A percentile compares a stretch with the other conserved stretches of the same genome.
These are phyloP conservation scores for Laupala kohalensis DNA, from an alignment of 1,140 invertebrate species.

Conservation along the genomic window DNA sequence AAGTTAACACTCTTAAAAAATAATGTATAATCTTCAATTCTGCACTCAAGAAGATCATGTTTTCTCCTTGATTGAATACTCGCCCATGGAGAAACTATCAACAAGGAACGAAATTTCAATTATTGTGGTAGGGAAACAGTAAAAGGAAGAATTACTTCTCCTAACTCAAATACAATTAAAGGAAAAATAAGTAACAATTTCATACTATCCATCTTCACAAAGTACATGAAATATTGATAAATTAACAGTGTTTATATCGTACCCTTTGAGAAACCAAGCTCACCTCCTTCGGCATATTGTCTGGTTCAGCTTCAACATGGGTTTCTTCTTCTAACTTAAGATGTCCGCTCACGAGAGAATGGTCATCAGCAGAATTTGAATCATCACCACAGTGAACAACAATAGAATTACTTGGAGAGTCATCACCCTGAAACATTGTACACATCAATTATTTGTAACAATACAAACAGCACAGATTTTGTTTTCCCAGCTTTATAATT, in stretches of 20 bases:
- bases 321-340: background rate
- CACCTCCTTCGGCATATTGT: background rate
- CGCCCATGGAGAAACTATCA: too few relatives aligned
- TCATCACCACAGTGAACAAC: slow-evolving; percentile 13
- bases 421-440: slow-evolving; percentile 12
- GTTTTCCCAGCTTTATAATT: too few relatives aligned
- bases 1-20: too few relatives aligned
- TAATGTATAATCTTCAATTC: too few relatives aligned
- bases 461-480: too few relatives aligned
- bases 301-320: background rate
- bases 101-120: too few relatives aligned
- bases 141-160: too few relatives aligned
- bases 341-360: background rate
- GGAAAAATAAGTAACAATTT: background rate
- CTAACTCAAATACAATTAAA: too few relatives aligned
- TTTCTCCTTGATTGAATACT: too few relatives aligned
- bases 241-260: background rate
- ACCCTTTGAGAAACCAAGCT: background rate
- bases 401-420: slow-evolving; percentile 8
- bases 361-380: slow-evolving; percentile 9
- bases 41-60: too few relatives aligned
- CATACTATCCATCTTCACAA: background rate
- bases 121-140: too few relatives aligned
- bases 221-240: background rate
- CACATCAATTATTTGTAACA: too few relatives aligned